Evolutionary conservation across 2,113 vertebrate genomes (phyloP).

Genomic region (Saccopteryx bilineata): DNA sequence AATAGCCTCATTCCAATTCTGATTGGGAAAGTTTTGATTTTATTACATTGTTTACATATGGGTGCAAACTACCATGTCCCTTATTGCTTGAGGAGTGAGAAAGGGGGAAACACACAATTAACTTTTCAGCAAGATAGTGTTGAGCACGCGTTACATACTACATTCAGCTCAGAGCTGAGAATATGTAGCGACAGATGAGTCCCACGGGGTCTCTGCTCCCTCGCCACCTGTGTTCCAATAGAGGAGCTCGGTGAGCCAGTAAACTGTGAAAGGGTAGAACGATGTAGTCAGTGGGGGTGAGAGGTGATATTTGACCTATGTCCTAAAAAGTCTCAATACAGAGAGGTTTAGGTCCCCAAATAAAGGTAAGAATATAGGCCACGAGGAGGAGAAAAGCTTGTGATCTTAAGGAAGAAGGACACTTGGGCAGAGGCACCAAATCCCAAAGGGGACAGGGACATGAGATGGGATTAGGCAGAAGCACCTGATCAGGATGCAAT

Average conservation of each 20-base stretch:
- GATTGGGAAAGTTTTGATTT: background rate
- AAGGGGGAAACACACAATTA: background rate
- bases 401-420: background rate
- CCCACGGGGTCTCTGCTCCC: background rate
- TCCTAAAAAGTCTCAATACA: background rate
- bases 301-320: background rate
- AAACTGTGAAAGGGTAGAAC: background rate
- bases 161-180: background rate
- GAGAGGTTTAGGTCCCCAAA: fast-evolving
- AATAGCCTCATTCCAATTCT: no score
- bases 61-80: fast-evolving
- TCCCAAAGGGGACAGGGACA: fast-evolving
- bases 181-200: background rate
- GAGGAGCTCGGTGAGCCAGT: no score
- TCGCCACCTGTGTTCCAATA: background rate
- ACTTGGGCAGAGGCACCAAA: fast-evolving
- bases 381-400: fast-evolving
- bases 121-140: background rate
- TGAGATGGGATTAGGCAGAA: fast-evolving
- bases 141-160: fast-evolving
- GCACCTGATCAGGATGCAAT: fast-evolving
- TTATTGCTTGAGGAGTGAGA: background rate
- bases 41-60: background rate
- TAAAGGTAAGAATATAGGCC: background rate
- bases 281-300: no score